Conservation (phyloP, 2,888 invertebrate species). For the Siphonodentalium dalli region DNA sequence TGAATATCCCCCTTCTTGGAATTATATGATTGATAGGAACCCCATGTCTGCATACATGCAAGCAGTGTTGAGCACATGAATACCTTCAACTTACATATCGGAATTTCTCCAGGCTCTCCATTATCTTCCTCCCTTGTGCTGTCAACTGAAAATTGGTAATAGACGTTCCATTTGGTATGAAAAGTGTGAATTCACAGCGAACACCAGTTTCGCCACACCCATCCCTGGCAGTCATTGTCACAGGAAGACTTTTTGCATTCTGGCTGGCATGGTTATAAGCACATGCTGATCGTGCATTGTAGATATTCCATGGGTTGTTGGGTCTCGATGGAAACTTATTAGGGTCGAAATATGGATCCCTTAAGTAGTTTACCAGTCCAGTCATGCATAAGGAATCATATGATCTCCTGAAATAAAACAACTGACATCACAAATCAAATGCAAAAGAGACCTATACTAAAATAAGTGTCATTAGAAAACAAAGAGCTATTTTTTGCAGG, state of each 20-base stretch:
- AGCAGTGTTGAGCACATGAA: background rate
- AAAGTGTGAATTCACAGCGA: slow-evolving; percentile 26
- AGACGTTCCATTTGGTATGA: slow-evolving; percentile 33
- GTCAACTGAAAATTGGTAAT: slow-evolving; percentile 25
- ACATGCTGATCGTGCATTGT: no score
- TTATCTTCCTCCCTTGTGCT: slow-evolving; percentile 13
- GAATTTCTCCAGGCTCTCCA: slow-evolving; percentile 12
- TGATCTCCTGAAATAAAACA: slow-evolving; percentile 6
- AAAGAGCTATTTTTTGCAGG: no score
- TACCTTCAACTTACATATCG: slow-evolving; percentile 22
- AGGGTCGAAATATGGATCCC: background rate
- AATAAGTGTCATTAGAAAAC: no score
- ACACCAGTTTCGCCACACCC: slow-evolving; percentile 11
- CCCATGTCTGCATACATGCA: no score
- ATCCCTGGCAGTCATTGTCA: background rate
- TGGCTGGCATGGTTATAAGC: background rate
- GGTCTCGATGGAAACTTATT: no score
- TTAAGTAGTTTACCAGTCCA: slow-evolving; percentile 4
- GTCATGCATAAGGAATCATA: slow-evolving; percentile 1
- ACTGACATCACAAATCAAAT: no score
- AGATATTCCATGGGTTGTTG: no score
- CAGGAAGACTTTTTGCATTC: no score
- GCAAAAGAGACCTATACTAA: no score
- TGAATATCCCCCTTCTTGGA: no score
- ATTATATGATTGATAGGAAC: no score